A percentile compares a stretch with the other conserved stretches of the same genome.
Evolutionary conservation across 2,113 vertebrate species (phyloP).

Genomic region (Pachycephala philippinensis): DNA sequence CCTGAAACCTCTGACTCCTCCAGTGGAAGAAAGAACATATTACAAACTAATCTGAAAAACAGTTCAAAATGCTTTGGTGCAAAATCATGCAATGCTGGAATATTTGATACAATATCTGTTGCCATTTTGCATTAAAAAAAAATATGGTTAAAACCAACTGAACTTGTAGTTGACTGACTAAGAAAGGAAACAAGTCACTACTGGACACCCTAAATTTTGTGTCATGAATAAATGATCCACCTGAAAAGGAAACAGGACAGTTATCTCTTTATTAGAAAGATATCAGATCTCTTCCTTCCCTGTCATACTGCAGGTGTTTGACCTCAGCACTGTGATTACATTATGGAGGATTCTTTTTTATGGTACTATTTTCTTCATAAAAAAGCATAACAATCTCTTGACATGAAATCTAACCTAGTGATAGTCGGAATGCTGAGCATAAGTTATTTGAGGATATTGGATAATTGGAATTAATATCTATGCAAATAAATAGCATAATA

Average conservation of each 20-base stretch:
- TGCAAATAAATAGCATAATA: not conserved
- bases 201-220: not conserved
- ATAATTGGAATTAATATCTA: not conserved
- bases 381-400: not conserved
- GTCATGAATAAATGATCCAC: not conserved
- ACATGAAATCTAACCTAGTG: not conserved
- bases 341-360: not conserved
- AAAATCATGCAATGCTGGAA: not conserved
- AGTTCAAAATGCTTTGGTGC: not conserved
- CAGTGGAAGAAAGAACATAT: not conserved
- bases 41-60: not conserved
- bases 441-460: not conserved
- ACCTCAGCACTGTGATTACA: not conserved
- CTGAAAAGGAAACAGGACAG: not conserved
- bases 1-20: not conserved
- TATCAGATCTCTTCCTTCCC: not conserved
- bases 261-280: not conserved
- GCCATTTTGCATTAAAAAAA: not conserved
- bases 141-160: not conserved
- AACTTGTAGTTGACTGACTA: not conserved
- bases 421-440: not conserved
- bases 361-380: not conserved
- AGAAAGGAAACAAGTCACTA: not conserved
- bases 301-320: not conserved
- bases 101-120: not conserved